A percentile compares a stretch with the other conserved stretches of the same genome.
Conservation (phyloP, 2,888 invertebrate species). For the Nycteola revayana region DNA sequence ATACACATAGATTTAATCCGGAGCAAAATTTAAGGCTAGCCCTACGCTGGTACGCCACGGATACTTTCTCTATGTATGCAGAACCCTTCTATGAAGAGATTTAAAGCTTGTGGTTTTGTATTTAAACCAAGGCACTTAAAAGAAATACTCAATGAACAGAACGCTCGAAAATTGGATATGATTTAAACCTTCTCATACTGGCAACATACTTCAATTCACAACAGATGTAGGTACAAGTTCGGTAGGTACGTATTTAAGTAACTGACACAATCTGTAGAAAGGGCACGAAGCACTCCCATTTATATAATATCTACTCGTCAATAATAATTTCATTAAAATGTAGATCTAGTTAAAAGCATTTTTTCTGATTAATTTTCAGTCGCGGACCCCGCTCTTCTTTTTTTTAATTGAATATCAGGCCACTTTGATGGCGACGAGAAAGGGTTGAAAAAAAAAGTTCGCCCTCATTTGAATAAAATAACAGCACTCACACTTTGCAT, state of each 20-base stretch:
- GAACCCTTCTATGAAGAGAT: too few species aligned
- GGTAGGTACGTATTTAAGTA: neutral
- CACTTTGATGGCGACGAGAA: slow-evolving; percentile 80
- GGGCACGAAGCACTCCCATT: slow-evolving; percentile 54
- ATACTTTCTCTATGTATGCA: too few species aligned
- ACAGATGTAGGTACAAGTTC: slow-evolving; percentile 10
- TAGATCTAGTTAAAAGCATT: slow-evolving; percentile 83
- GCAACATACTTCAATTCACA: slow-evolving; percentile 23
- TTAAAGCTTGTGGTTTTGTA: too few species aligned
- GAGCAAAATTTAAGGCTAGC: too few species aligned
- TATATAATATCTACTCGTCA: slow-evolving; percentile 79
- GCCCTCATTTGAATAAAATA: slow-evolving; percentile 82
- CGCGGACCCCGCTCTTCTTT: slow-evolving; percentile 74
- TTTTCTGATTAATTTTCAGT: slow-evolving; percentile 82
- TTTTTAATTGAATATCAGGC: slow-evolving; percentile 83
- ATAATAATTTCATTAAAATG: slow-evolving; percentile 83
- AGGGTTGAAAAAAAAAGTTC: slow-evolving; percentile 77
- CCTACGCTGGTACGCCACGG: too few species aligned
- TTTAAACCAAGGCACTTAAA: too few species aligned
- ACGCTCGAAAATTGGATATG: too few species aligned
- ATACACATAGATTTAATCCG: too few species aligned
- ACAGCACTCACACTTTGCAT: slow-evolving; percentile 82
- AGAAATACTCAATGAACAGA: too few species aligned
- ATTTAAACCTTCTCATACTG: slow-evolving; percentile 8
- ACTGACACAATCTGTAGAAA: slow-evolving; percentile 61